phyloP scores from a whole-genome alignment of 2,797 vertebrate species.

The Echeneis naucrates region DNA sequence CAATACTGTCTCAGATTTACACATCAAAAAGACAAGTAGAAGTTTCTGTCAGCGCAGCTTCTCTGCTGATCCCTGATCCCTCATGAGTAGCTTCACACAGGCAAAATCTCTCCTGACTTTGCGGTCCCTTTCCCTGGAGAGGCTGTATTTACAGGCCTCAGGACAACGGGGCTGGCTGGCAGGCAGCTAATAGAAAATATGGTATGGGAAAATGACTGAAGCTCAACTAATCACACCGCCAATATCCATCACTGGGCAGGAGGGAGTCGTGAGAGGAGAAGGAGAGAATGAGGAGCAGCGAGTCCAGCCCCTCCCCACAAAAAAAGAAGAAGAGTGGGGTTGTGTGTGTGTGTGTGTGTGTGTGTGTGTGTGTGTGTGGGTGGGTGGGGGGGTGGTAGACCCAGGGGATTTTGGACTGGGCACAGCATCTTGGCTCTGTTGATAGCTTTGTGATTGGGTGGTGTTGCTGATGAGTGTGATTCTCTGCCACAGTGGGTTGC shows the following conservation, averaged over 20 bases:
- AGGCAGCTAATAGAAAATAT: slow-evolving; percentile 77
- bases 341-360: too few species aligned
- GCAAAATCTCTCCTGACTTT: slow-evolving; percentile 37
- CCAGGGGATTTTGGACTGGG: slow-evolving; percentile 58
- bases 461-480: slow-evolving; percentile 78
- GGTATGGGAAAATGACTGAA: slow-evolving; percentile 79
- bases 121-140: slow-evolving; percentile 26
- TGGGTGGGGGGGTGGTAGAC: too few species aligned
- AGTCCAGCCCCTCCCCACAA: slow-evolving; percentile 38
- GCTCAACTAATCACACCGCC: slow-evolving; percentile 81
- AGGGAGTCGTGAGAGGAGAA: slow-evolving; percentile 50
- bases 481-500: slow-evolving; percentile 74
- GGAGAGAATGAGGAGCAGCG: background rate
- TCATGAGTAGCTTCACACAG: slow-evolving; percentile 31
- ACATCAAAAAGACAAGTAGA: background rate
- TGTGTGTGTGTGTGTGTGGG: too few species aligned
- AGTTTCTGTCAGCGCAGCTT: slow-evolving; percentile 3
- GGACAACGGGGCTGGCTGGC: slow-evolving; percentile 60
- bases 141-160: slow-evolving; percentile 60
- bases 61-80: slow-evolving; percentile 21
- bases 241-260: slow-evolving; percentile 78
- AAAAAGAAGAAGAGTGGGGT: slow-evolving; percentile 55
- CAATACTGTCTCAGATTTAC: background rate
- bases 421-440: slow-evolving; percentile 60
- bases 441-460: slow-evolving; percentile 83